Evolutionary conservation across 2,113 vertebrate genomes (phyloP), one percentile per base, ranked within the genome.

Genomic region (Cygnus buccinator): DNA sequence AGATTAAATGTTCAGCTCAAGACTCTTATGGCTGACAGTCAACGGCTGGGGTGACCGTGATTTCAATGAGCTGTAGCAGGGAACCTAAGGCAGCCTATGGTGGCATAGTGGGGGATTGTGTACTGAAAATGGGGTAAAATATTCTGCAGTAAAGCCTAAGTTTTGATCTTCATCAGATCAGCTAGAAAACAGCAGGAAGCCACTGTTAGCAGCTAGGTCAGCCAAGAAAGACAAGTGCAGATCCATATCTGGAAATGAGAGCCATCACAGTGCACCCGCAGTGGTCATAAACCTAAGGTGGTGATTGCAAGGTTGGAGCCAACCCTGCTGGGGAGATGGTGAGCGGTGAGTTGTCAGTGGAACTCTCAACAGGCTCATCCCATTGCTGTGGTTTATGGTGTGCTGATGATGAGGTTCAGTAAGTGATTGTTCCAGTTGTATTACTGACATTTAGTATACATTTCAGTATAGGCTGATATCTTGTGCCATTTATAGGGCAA

Each of bases 241-340:
- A 48, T 65, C 18, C 8, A 3, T 44, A 11, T 14, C 41, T 65
- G 35, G 55, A 82, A 71, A 10, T 13, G 18, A 33, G 28, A 3
- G 9, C 10, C 2, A 3, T 71, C 50, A 37, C 5, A 4, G 18
- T 28, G 18, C 33, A 73, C 6, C 6, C 62, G 37, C 35, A 41
- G 29, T 26, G 18, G 25, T 6, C 46, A 28, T n/a, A 57, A 41
- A 31, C n/a, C 17, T 20, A 8, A 31, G 0, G 2, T 1, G 1
- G 21, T 31, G 29, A 18, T 68, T 41, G 54, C n/a, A 62, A 19
- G 39, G 29, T 11, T 55, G 20, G 16, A 48, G 12, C 4, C 29
- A 26, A 3, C 62, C 13, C 74, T 50, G 25, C 21, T 1, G 15
- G 41, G 67, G 13, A 31, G 13, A 8, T 1, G 2, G 17, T 14